Percentiles rank a stretch among this genome's conserved stretches.
phyloP scores from a whole-genome alignment of 2,888 invertebrate species.

The Hydropsyche betteni region DNA sequence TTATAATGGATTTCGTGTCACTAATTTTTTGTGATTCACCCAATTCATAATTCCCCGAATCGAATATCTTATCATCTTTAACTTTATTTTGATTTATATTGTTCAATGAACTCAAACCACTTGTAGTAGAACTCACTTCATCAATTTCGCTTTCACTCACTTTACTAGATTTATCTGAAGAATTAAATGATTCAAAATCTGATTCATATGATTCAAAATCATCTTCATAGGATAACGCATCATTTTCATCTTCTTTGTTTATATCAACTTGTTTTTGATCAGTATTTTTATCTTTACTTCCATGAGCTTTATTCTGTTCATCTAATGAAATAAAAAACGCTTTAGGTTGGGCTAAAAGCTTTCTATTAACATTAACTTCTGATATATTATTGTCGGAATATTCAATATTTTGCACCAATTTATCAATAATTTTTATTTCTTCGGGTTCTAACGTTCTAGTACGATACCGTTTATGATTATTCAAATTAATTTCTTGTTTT shows the following conservation, averaged over 20 bases:
- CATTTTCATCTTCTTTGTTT: slow-evolving; percentile 55
- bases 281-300: slow-evolving; percentile 31
- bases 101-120: neutral
- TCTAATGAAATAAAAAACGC: slow-evolving; percentile 61
- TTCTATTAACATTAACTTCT: slow-evolving; percentile 61
- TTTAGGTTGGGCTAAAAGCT: slow-evolving; percentile 59
- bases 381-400: slow-evolving; percentile 57
- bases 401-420: slow-evolving; percentile 9
- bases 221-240: slow-evolving; percentile 63
- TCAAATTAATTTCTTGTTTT: slow-evolving; percentile 20
- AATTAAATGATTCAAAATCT: slow-evolving; percentile 62
- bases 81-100: neutral
- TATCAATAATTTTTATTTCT: slow-evolving; percentile 60
- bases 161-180: slow-evolving; percentile 31
- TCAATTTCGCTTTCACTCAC: slow-evolving; percentile 15
- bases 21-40: slow-evolving; percentile 21
- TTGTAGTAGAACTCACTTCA: slow-evolving; percentile 7
- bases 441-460: slow-evolving; percentile 62
- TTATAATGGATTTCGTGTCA: neutral
- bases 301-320: slow-evolving; percentile 41
- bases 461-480: slow-evolving; percentile 47
- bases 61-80: slow-evolving; percentile 37
- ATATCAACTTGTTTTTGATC: slow-evolving; percentile 52
- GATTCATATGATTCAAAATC: slow-evolving; percentile 66
- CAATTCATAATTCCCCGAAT: slow-evolving; percentile 48